Conservation (phyloP, 2,113 vertebrate species). For the Phrynosoma blainvillii region DNA sequence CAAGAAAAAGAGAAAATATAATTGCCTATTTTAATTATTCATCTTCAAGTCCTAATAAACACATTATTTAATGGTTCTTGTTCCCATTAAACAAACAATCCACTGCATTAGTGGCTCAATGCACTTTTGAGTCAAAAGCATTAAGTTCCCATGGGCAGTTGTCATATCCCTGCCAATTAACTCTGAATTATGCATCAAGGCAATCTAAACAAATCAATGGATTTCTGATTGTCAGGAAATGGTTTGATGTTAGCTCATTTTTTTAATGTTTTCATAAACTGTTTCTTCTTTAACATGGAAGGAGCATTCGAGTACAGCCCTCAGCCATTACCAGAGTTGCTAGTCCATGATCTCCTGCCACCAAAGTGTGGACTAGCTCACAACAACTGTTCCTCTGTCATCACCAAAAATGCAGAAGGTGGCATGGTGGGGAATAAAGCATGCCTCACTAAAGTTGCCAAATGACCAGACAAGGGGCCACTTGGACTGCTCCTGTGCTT, state of each 20-base stretch:
- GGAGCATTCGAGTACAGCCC: constrained; percentile 19
- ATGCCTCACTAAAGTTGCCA: too few species aligned
- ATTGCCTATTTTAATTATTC: constrained; percentile 67
- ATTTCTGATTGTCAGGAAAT: constrained; percentile 54
- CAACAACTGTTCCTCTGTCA: neutral
- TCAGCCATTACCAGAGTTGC: neutral
- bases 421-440: neutral
- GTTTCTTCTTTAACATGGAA: constrained; percentile 8
- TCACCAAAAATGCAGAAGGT: neutral
- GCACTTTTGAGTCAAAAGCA: constrained; percentile 53
- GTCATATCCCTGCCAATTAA: constrained; percentile 46
- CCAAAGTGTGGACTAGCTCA: neutral
- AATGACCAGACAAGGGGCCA: too few species aligned
- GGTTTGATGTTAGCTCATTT: constrained; percentile 38
- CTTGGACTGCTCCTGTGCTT: too few species aligned
- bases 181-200: constrained; percentile 58
- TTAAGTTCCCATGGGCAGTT: constrained; percentile 47
- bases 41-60: constrained; percentile 66
- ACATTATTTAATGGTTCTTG: constrained; percentile 66
- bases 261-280: constrained; percentile 16
- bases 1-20: constrained; percentile 21
- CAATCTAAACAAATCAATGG: constrained; percentile 50
- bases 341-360: constrained; percentile 11
- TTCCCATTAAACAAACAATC: constrained; percentile 63
- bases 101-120: constrained; percentile 61